A percentile compares a stretch with the other conserved stretches of the same genome.
These are phyloP conservation scores for Caenorhabditis macrosperma DNA, from an alignment of 2,888 invertebrate species.

Conservation along the genomic window DNA sequence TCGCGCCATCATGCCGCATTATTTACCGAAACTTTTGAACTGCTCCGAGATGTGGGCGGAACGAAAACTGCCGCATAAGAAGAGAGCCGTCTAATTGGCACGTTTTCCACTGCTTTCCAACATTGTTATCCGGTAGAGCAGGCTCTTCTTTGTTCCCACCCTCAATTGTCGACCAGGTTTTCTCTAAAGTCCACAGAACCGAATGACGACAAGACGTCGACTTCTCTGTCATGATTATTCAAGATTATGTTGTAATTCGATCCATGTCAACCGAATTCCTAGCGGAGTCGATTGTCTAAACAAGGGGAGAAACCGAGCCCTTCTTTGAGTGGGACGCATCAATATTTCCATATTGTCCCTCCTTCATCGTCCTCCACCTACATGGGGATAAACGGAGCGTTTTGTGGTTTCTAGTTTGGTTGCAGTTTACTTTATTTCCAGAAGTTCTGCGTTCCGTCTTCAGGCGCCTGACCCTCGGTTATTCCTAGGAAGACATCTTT, in stretches of 20 bases:
- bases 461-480: too few relatives aligned
- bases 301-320: slow-evolving; percentile 28
- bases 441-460: too few relatives aligned
- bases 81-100: slow-evolving; percentile 5
- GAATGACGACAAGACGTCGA: background rate
- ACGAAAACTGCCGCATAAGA: background rate
- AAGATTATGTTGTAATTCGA: slow-evolving; percentile 51
- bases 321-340: slow-evolving; percentile 30
- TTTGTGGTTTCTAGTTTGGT: too few relatives aligned
- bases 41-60: slow-evolving; percentile 8
- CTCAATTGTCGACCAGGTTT: too few relatives aligned
- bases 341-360: background rate
- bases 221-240: slow-evolving; percentile 31
- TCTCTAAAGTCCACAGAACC: background rate
- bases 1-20: slow-evolving; percentile 29
- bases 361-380: background rate
- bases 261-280: slow-evolving; percentile 23
- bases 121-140: background rate
- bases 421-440: too few relatives aligned
- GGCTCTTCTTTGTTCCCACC: background rate
- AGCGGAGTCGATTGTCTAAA: slow-evolving; percentile 30
- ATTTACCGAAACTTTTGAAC: slow-evolving; percentile 24
- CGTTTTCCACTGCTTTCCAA: background rate
- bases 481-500: too few relatives aligned
- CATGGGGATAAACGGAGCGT: too few relatives aligned